These are phyloP conservation scores for Xestia ashworthii DNA, from an alignment of 2,888 invertebrate genomes.

Conservation along the genomic window DNA sequence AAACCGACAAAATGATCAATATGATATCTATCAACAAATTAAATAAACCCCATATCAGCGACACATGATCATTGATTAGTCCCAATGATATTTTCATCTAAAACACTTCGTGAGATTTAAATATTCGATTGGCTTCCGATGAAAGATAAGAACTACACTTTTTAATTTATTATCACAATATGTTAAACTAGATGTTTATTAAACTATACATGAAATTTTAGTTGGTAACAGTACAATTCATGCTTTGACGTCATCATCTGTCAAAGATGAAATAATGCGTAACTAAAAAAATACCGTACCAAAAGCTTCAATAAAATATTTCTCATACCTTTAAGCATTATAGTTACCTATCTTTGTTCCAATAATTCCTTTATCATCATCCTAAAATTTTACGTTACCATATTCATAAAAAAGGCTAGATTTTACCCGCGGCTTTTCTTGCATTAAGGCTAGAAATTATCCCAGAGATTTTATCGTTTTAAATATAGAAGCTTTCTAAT, in stretches of 20 bases:
- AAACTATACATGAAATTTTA: neutral
- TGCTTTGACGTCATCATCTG: constrained; percentile 8
- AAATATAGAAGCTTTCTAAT: neutral
- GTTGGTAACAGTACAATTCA: neutral
- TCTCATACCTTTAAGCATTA: neutral
- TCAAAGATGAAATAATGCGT: constrained; percentile 4
- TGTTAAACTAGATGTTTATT: neutral
- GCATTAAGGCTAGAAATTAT: neutral
- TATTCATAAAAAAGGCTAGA: neutral
- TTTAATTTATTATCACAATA: too few relatives aligned
- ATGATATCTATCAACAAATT: constrained; percentile 28
- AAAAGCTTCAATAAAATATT: neutral
- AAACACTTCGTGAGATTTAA: constrained; percentile 37
- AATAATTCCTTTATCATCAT: neutral
- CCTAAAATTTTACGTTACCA: neutral
- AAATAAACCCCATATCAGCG: constrained; percentile 29
- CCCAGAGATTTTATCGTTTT: too few relatives aligned
- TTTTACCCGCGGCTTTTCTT: neutral
- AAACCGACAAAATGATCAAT: neutral
- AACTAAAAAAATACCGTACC: neutral
- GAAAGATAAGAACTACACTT: constrained; percentile 16
- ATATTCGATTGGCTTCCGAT: constrained; percentile 32
- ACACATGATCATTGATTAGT: constrained; percentile 27
- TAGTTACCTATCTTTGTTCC: neutral
- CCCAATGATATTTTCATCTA: constrained; percentile 20